Evolutionary conservation across 2,888 invertebrate genomes (phyloP).

Genomic region (Cantharis nigra): DNA sequence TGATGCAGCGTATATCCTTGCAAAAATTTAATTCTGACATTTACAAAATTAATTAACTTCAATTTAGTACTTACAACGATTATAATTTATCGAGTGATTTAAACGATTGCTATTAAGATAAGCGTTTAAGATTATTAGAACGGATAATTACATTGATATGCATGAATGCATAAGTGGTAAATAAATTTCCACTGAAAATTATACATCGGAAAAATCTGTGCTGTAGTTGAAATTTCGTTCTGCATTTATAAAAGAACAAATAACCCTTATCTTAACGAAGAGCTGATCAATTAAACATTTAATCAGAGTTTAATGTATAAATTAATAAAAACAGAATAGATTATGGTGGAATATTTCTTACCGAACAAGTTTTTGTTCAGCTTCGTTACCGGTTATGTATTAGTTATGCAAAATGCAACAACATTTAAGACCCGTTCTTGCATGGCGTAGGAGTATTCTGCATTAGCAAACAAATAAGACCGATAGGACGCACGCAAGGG

Average conservation of each 20-base stretch:
- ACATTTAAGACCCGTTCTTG: constrained; percentile 17
- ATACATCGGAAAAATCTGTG: not conserved
- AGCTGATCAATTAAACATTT: not conserved
- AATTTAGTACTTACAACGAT: not conserved
- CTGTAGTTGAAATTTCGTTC: not conserved
- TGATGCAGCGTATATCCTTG: not conserved
- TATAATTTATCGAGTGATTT: not conserved
- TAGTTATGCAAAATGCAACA: constrained; percentile 29
- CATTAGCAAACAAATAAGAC: constrained; percentile 23
- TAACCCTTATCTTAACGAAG: not conserved
- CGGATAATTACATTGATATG: not conserved
- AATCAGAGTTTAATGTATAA: not conserved
- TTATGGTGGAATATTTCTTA: constrained; percentile 5
- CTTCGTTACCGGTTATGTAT: constrained; percentile 22
- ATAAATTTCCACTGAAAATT: not conserved
- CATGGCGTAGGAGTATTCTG: constrained; percentile 11
- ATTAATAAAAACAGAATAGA: not conserved
- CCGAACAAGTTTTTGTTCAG: constrained; percentile 13
- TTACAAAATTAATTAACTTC: not conserved
- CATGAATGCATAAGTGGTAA: not conserved
- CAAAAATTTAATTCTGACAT: not conserved
- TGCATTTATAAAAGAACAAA: not conserved
- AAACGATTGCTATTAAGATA: not conserved
- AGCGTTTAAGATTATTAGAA: constrained; percentile 3
- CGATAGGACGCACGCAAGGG: not conserved